Percentiles rank a stretch among this genome's conserved stretches.
These are phyloP conservation scores for Drosophila persimilis DNA, from an alignment of 1,140 invertebrate species.

Conservation along the genomic window DNA sequence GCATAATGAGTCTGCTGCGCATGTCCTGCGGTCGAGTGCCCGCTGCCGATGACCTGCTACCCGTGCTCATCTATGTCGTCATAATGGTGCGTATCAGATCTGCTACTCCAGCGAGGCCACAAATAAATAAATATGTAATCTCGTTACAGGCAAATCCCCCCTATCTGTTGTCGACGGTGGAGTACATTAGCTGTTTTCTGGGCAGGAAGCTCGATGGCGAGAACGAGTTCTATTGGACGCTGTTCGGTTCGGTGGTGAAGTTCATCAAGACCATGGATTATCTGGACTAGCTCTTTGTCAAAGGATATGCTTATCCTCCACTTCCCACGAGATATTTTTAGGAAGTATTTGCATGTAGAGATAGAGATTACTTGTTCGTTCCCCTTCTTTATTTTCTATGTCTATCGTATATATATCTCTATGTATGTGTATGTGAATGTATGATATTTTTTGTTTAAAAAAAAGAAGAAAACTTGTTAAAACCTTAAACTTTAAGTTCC, in stretches of 20 bases:
- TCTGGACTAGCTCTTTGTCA: slow-evolving; percentile 47
- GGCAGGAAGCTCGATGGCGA: slow-evolving; percentile 93
- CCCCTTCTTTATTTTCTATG: slow-evolving; percentile 12
- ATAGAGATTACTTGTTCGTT: slow-evolving; percentile 5
- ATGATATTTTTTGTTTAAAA: slow-evolving; percentile 25
- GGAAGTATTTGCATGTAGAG: slow-evolving; percentile 8
- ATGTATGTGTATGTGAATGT: slow-evolving; percentile 11
- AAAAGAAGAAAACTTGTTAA: neutral
- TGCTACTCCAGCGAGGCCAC: neutral
- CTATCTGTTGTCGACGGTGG: slow-evolving; percentile 96
- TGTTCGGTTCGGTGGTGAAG: slow-evolving; percentile 97
- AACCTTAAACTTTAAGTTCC: slow-evolving; percentile 13
- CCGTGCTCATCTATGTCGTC: slow-evolving; percentile 97
- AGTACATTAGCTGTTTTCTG: slow-evolving; percentile 97
- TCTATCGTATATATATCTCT: neutral
- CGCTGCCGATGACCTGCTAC: slow-evolving; percentile 98
- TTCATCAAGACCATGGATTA: slow-evolving; percentile 97
- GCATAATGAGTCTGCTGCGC: slow-evolving; percentile 96
- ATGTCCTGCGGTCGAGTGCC: slow-evolving; percentile 92
- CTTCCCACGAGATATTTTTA: slow-evolving; percentile 13
- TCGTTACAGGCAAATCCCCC: slow-evolving; percentile 93
- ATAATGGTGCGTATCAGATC: slow-evolving; percentile 89
- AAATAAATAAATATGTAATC: neutral
- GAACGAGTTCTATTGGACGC: slow-evolving; percentile 99
- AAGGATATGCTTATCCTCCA: no score